phyloP scores from a whole-genome alignment of 1,140 invertebrate species.

The Diachasmimorpha longicaudata region DNA sequence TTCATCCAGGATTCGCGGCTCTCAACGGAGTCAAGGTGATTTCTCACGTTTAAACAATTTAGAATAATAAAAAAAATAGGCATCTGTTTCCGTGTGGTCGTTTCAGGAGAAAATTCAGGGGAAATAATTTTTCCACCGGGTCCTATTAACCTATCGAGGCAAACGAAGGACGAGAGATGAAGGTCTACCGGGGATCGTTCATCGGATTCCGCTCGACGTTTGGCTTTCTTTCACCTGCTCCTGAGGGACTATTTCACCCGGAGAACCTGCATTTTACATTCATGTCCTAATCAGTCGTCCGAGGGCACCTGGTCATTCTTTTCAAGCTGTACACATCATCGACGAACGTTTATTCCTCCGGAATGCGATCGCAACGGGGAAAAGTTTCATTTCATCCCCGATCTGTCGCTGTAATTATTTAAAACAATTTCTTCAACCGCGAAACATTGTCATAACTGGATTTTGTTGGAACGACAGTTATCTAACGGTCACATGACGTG shows the following conservation, averaged over 20 bases:
- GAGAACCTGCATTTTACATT: conserved; percentile 10
- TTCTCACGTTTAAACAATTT: too few relatives aligned
- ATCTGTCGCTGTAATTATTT: too few relatives aligned
- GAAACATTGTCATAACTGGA: too few relatives aligned
- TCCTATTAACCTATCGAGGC: neutral
- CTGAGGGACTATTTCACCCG: neutral
- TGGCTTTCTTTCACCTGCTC: conserved; percentile 16
- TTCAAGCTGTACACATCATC: neutral
- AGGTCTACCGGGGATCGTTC: conserved; percentile 1
- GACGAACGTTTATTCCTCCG: neutral
- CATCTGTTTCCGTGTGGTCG: neutral
- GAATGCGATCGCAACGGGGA: neutral
- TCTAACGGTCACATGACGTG: too few relatives aligned
- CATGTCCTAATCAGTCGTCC: conserved; percentile 20
- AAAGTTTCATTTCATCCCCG: too few relatives aligned
- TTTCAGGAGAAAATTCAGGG: neutral
- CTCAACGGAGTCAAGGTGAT: too few relatives aligned
- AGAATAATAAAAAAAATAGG: neutral
- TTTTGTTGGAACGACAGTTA: too few relatives aligned
- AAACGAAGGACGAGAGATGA: neutral
- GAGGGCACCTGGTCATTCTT: neutral
- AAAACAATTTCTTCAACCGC: too few relatives aligned
- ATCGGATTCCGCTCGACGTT: neutral
- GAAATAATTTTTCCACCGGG: neutral
- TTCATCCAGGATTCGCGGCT: too few relatives aligned